Evolutionary conservation across 2,888 invertebrate species (phyloP).

Genomic region (Caradrina kadenii): DNA sequence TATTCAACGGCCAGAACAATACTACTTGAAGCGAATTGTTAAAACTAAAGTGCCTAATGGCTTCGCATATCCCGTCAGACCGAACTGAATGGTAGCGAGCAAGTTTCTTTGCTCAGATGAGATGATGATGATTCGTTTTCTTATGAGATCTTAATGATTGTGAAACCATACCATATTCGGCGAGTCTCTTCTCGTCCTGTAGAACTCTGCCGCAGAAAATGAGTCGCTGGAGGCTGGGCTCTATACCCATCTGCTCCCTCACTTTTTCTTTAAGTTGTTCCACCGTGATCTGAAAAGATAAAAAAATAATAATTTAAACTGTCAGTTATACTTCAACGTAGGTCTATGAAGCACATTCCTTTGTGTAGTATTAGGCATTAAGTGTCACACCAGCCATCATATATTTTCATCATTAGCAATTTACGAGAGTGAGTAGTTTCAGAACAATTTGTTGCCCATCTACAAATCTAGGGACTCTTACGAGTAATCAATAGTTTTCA

Average conservation of each 20-base stretch:
- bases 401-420: too few species aligned
- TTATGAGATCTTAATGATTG: neutral
- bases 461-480: too few species aligned
- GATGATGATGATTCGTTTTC: too few species aligned
- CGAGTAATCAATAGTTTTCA: neutral
- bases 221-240: slow-evolving; percentile 95
- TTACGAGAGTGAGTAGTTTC: too few species aligned
- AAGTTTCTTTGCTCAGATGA: too few species aligned
- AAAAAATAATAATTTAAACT: slow-evolving; percentile 14
- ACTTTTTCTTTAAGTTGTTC: slow-evolving; percentile 95
- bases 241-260: slow-evolving; percentile 94
- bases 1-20: too few species aligned
- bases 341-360: neutral
- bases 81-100: too few species aligned
- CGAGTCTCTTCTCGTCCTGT: slow-evolving; percentile 95
- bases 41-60: neutral
- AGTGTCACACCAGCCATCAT: too few species aligned
- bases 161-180: slow-evolving; percentile 93
- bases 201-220: slow-evolving; percentile 98
- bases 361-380: neutral
- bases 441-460: too few species aligned
- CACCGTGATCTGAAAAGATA: slow-evolving; percentile 93
- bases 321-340: neutral
- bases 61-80: too few species aligned
- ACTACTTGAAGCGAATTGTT: neutral